Percentiles rank a stretch among this genome's conserved stretches.
These are phyloP conservation scores for Dermochelys coriacea DNA, from an alignment of 2,797 vertebrate species.

Conservation along the genomic window DNA sequence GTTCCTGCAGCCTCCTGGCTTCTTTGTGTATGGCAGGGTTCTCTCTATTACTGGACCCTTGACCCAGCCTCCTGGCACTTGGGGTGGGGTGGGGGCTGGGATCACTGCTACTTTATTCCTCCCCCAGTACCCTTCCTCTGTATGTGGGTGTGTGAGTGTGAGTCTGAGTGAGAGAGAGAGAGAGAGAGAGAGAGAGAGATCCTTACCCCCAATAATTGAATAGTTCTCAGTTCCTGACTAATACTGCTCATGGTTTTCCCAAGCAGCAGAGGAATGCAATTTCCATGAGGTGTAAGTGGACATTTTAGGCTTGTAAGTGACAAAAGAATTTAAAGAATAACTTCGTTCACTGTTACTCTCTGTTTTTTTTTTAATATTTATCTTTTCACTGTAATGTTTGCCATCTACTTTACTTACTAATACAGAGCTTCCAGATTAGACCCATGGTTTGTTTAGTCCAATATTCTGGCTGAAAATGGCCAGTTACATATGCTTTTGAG, in stretches of 20 bases:
- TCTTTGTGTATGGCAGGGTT: background rate
- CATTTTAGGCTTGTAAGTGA: background rate
- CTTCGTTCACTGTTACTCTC: background rate
- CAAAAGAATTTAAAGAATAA: background rate
- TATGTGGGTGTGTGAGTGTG: background rate
- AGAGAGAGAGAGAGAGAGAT: background rate
- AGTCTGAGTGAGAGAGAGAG: too few relatives aligned
- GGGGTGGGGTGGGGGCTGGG: background rate
- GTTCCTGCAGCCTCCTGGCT: background rate
- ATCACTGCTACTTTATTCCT: background rate
- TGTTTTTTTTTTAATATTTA: background rate
- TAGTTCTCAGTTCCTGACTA: background rate
- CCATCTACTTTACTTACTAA: background rate
- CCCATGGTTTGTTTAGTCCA: background rate
- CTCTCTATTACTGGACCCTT: conserved; percentile 1
- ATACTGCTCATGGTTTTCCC: background rate
- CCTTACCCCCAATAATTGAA: background rate
- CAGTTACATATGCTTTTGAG: background rate
- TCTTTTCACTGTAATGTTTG: background rate
- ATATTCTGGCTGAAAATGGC: background rate
- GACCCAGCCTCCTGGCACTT: background rate
- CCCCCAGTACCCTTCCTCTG: background rate
- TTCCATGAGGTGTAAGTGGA: background rate
- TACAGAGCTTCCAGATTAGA: background rate
- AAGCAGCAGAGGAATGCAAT: background rate